phyloP scores from a whole-genome alignment of 1,140 invertebrate species.

The Trichoplusia ni region DNA sequence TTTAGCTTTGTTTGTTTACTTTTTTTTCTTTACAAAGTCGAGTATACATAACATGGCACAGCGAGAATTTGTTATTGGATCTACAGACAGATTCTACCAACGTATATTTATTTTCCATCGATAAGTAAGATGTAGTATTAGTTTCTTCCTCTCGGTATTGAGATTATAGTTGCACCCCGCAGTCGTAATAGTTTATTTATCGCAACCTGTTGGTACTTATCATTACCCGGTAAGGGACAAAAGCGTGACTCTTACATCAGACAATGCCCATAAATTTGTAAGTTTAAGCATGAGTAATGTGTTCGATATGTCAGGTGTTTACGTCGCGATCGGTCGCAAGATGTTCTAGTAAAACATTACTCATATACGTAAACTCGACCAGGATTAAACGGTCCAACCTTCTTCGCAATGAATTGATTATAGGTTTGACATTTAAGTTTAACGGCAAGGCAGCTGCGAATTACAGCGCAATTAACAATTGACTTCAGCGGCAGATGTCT shows the following conservation, averaged over 20 bases:
- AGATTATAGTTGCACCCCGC: too few species aligned
- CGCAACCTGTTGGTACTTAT: too few species aligned
- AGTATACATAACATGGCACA: too few species aligned
- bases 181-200: too few species aligned
- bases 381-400: constrained; percentile 45
- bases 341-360: constrained; percentile 15
- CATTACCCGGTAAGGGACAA: not conserved
- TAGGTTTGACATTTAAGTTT: constrained; percentile 67
- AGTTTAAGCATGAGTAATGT: constrained; percentile 11
- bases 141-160: too few species aligned
- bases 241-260: not conserved
- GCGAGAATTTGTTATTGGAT: too few species aligned
- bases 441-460: constrained; percentile 63
- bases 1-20: not conserved
- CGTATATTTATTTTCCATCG: too few species aligned
- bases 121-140: too few species aligned
- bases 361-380: constrained; percentile 16
- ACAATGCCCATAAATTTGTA: not conserved
- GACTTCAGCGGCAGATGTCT: constrained; percentile 55
- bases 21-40: too few species aligned
- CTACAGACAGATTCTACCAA: too few species aligned
- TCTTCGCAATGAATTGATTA: constrained; percentile 60
- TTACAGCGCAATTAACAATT: constrained; percentile 54
- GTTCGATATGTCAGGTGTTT: constrained; percentile 6
- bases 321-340: not conserved